Percentiles rank a stretch among this genome's conserved stretches.
Conservation (phyloP, 1,140 invertebrate genomes). For the Campoletis sonorensis region DNA sequence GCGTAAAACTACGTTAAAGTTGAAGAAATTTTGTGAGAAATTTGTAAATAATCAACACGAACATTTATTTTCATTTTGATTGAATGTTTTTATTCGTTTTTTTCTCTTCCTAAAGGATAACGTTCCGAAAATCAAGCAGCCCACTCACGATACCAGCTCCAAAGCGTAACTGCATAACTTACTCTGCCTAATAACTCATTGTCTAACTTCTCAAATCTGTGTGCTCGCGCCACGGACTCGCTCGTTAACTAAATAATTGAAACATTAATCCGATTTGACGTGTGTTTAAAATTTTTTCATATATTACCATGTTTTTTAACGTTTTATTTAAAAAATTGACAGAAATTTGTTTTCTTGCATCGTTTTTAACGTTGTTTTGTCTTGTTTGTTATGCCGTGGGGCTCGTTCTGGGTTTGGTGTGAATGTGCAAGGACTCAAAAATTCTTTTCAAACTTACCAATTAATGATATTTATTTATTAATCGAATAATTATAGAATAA, state of each 20-base stretch:
- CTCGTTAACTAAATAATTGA: constrained; percentile 32
- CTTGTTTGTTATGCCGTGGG: constrained; percentile 48
- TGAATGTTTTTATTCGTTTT: too few relatives aligned
- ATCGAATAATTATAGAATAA: neutral
- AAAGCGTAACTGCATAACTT: constrained; percentile 50
- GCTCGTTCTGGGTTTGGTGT: constrained; percentile 58
- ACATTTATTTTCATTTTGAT: too few relatives aligned
- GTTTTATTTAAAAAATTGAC: neutral
- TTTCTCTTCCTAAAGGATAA: neutral
- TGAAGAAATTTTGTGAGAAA: too few relatives aligned
- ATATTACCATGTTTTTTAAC: neutral
- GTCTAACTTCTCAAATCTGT: constrained; percentile 66
- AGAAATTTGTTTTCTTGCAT: neutral
- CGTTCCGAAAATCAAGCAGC: constrained; percentile 64
- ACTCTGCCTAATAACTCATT: constrained; percentile 64
- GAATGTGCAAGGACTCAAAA: constrained; percentile 40
- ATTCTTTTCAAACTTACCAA: constrained; percentile 15
- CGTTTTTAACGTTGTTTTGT: constrained; percentile 6
- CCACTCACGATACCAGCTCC: constrained; percentile 62
- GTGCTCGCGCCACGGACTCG: constrained; percentile 24
- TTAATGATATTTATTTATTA: neutral
- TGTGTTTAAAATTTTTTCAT: neutral
- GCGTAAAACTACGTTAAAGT: too few relatives aligned
- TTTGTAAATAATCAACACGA: too few relatives aligned
- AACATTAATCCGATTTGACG: constrained; percentile 23